These are phyloP conservation scores for Hyposoter didymator DNA, from an alignment of 2,888 invertebrate species.

Conservation along the genomic window DNA sequence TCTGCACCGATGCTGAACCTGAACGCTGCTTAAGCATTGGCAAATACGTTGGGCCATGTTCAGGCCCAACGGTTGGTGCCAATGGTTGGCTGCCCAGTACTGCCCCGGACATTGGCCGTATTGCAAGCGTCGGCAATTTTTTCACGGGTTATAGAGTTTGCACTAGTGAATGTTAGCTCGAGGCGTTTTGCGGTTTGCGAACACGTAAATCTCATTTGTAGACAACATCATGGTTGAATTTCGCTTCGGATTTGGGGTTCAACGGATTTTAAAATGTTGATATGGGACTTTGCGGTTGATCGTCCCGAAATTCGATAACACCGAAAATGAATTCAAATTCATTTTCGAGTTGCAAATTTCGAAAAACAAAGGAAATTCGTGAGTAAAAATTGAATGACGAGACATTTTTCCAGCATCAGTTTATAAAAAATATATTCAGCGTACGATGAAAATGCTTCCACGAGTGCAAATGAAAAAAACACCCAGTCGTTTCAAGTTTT, in stretches of 20 bases:
- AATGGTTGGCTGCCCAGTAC: no score
- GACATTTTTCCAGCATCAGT: no score
- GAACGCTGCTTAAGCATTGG: no score
- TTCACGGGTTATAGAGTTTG: not conserved
- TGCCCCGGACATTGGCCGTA: no score
- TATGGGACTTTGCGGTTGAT: not conserved
- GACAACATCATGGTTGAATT: not conserved
- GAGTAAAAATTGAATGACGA: no score
- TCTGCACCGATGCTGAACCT: no score
- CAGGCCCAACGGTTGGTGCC: no score
- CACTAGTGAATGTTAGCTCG: constrained; percentile 2
- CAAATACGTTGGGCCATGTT: no score
- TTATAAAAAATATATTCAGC: not conserved
- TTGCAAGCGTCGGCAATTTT: no score
- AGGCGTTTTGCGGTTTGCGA: constrained; percentile 29
- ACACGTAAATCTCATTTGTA: constrained; percentile 28
- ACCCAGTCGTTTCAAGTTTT: no score
- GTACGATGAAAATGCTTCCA: not conserved
- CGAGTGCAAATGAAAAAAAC: not conserved
- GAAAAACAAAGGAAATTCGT: not conserved
- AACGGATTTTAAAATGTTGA: constrained; percentile 1
- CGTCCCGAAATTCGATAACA: constrained; percentile 1
- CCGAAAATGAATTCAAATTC: not conserved
- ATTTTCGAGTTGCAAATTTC: not conserved
- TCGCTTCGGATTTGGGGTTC: constrained; percentile 5